phyloP scores from a whole-genome alignment of 2,888 invertebrate genomes.

The Nysson spinosus region DNA sequence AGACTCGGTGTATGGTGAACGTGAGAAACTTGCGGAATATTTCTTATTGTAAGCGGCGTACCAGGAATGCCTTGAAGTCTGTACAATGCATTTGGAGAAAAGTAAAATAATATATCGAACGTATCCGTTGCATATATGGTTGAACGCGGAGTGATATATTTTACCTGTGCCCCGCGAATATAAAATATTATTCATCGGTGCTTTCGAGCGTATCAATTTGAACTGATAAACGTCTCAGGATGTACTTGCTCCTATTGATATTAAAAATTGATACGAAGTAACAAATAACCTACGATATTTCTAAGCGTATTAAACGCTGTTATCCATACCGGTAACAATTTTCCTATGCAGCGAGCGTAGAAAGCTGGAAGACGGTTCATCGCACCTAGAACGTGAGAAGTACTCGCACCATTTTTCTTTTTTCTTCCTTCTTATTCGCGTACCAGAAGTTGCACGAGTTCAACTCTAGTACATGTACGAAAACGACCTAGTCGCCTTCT shows the following conservation, averaged over 20 bases:
- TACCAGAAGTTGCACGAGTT: conserved; percentile 13
- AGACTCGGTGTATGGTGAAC: conserved; percentile 36
- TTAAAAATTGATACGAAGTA: too few relatives aligned
- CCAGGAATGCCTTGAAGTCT: neutral
- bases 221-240: too few relatives aligned
- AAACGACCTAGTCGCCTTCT: conserved; percentile 14
- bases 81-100: conserved; percentile 3
- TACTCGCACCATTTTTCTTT: conserved; percentile 32
- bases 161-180: too few relatives aligned
- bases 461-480: conserved; percentile 10
- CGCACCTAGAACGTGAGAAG: conserved; percentile 46
- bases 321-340: conserved; percentile 15
- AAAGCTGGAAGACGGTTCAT: conserved; percentile 44
- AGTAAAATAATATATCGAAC: conserved; percentile 4
- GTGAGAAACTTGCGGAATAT: conserved; percentile 27
- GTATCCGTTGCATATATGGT: conserved; percentile 20
- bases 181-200: too few relatives aligned
- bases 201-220: too few relatives aligned
- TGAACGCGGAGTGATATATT: too few relatives aligned
- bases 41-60: conserved; percentile 18
- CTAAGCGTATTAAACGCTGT: neutral
- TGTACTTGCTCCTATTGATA: too few relatives aligned
- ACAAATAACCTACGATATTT: conserved; percentile 11
- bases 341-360: conserved; percentile 28
- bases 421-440: conserved; percentile 10